phyloP scores from a whole-genome alignment of 2,113 vertebrate genomes.

The Mastomys natalensis region DNA sequence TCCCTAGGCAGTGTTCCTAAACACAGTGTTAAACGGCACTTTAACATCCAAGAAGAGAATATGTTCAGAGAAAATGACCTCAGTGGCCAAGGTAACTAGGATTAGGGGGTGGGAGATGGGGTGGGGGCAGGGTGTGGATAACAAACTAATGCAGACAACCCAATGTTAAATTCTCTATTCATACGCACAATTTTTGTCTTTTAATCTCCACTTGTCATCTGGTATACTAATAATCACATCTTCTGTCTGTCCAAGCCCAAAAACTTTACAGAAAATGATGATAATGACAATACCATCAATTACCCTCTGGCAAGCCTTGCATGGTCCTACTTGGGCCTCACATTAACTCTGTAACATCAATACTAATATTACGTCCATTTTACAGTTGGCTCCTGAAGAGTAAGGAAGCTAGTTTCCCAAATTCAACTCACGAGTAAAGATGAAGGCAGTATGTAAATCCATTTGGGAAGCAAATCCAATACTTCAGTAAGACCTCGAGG shows the following conservation, averaged over 20 bases:
- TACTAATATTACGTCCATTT: neutral
- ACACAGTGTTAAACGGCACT: neutral
- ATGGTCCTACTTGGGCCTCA: neutral
- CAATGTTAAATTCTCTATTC: neutral
- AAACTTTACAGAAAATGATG: slow-evolving; percentile 20
- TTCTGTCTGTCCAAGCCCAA: slow-evolving; percentile 6
- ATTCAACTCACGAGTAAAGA: neutral
- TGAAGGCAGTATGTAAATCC: neutral
- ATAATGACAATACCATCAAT: slow-evolving; percentile 17
- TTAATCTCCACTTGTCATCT: neutral
- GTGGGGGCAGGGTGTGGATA: neutral
- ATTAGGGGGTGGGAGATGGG: neutral
- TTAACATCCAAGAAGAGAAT: neutral
- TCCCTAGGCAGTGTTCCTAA: neutral
- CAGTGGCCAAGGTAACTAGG: neutral
- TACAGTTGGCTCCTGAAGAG: neutral
- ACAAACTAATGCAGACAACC: neutral
- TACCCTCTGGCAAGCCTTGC: neutral
- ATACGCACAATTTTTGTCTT: slow-evolving; percentile 8
- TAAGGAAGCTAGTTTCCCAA: neutral
- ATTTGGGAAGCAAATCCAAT: neutral
- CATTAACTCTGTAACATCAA: slow-evolving; percentile 25
- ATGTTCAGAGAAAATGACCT: neutral
- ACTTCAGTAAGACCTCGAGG: neutral
- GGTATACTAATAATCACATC: neutral